phyloP scores from a whole-genome alignment of 1,140 invertebrate species.

The Camponotus vicinus region DNA sequence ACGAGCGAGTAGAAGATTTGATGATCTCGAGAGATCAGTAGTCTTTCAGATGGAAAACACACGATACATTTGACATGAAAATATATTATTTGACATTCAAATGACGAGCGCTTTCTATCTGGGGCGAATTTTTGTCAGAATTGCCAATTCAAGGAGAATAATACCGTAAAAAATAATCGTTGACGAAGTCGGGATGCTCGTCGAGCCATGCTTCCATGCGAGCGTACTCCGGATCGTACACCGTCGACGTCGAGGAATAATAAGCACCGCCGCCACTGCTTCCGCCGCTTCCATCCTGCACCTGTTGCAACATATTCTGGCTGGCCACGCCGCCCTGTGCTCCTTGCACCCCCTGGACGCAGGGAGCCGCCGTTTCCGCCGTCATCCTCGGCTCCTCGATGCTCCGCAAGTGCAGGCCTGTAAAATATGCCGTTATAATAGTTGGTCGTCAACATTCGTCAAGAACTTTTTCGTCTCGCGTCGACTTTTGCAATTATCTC shows the following conservation, averaged over 20 bases:
- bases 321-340: slow-evolving; percentile 85
- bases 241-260: slow-evolving; percentile 82
- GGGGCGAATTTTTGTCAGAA: not conserved
- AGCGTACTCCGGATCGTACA: slow-evolving; percentile 94
- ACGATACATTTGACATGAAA: too few species aligned
- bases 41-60: too few species aligned
- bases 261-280: slow-evolving; percentile 77
- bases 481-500: too few species aligned
- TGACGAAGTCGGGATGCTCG: slow-evolving; percentile 97
- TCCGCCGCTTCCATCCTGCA: slow-evolving; percentile 78
- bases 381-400: slow-evolving; percentile 92
- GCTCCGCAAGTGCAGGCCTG: slow-evolving; percentile 93
- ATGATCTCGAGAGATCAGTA: too few species aligned
- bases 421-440: slow-evolving; percentile 48
- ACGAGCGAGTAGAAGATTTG: too few species aligned
- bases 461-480: not conserved
- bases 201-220: slow-evolving; percentile 97
- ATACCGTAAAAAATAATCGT: slow-evolving; percentile 97
- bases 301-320: slow-evolving; percentile 79
- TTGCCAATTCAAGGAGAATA: not conserved
- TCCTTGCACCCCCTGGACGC: slow-evolving; percentile 85
- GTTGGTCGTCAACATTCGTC: not conserved
- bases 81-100: too few species aligned
- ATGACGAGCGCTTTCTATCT: too few species aligned
- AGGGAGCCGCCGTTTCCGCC: slow-evolving; percentile 88